phyloP scores from a whole-genome alignment of 2,797 vertebrate genomes.

The Luscinia luscinia region DNA sequence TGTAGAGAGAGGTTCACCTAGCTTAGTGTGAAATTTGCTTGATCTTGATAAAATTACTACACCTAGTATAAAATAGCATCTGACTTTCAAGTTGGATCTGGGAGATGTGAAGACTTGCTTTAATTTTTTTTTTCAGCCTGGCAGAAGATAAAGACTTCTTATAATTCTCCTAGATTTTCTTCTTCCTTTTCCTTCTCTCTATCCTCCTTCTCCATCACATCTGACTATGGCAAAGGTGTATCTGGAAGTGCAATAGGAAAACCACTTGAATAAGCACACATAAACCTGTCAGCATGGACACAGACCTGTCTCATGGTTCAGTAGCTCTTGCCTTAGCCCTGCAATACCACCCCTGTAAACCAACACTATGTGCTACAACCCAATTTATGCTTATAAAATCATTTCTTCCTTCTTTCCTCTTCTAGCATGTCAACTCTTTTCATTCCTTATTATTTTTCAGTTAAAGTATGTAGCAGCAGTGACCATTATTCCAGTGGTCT shows the following conservation, averaged over 20 bases:
- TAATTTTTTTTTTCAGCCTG: not conserved
- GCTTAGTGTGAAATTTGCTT: not conserved
- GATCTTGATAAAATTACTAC: not conserved
- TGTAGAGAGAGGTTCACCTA: not conserved
- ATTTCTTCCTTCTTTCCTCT: not conserved
- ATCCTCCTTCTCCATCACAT: not conserved
- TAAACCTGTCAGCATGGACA: not conserved
- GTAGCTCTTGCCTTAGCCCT: not conserved
- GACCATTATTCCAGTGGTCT: not conserved
- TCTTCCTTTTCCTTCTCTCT: not conserved
- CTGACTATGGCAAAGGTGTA: not conserved
- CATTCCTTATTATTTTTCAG: not conserved
- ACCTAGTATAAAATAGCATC: not conserved
- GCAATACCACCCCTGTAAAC: not conserved
- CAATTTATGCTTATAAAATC: not conserved
- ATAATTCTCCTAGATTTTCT: not conserved
- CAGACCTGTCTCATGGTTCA: not conserved
- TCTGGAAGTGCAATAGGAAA: not conserved
- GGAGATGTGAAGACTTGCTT: not conserved
- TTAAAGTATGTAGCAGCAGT: not conserved
- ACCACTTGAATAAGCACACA: not conserved
- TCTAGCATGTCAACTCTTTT: not conserved
- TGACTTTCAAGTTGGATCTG: not conserved
- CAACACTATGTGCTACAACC: not conserved
- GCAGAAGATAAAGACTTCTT: not conserved